Evolutionary conservation across 2,888 invertebrate genomes (phyloP).

Genomic region (Helicoverpa assulta): DNA sequence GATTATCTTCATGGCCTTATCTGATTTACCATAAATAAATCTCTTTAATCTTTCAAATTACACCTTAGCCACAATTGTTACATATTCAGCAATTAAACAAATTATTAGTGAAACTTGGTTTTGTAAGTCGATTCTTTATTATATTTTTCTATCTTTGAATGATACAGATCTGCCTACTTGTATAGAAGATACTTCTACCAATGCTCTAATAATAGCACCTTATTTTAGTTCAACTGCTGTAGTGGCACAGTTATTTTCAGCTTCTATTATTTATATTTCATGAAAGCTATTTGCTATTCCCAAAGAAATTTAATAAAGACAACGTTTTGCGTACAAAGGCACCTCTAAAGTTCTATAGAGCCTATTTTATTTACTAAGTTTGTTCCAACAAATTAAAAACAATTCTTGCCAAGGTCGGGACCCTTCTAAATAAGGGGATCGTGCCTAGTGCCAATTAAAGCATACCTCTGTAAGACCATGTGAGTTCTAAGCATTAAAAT

Average conservation of each 20-base stretch:
- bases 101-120: neutral
- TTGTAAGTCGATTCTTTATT: neutral
- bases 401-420: conserved; percentile 22
- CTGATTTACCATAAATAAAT: neutral
- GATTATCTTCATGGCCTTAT: neutral
- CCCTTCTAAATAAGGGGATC: conserved; percentile 33
- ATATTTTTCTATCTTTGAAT: neutral
- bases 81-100: neutral
- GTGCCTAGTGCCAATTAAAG: conserved; percentile 40
- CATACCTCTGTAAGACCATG: conserved; percentile 21
- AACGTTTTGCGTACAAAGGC: neutral
- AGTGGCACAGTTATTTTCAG: neutral
- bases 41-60: neutral
- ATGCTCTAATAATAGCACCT: neutral
- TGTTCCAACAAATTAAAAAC: conserved; percentile 18
- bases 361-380: conserved; percentile 20
- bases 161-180: too few relatives aligned
- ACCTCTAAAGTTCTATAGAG: neutral
- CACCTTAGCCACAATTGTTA: neutral
- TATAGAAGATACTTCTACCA: neutral
- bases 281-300: conserved; percentile 5
- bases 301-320: neutral
- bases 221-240: conserved; percentile 4
- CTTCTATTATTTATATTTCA: conserved; percentile 6
- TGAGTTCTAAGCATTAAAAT: conserved; percentile 42